Percentiles rank a stretch among this genome's conserved stretches.
phyloP scores from a whole-genome alignment of 2,797 vertebrate genomes.

The Sardinella longiceps region DNA sequence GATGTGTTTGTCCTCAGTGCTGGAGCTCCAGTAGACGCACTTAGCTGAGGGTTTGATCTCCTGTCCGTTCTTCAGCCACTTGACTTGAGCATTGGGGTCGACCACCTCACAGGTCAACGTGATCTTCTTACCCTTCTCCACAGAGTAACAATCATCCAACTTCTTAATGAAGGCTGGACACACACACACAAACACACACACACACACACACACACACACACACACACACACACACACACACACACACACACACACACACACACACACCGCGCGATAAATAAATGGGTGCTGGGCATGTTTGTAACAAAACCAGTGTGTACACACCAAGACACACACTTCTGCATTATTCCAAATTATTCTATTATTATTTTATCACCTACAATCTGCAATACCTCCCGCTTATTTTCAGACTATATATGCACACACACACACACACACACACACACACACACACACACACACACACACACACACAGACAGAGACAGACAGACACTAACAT shows the following conservation, averaged over 20 bases:
- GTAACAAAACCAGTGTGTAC: too few relatives aligned
- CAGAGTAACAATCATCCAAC: conserved; percentile 84
- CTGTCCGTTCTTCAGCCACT: conserved; percentile 92
- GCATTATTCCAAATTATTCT: too few relatives aligned
- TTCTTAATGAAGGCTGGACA: conserved; percentile 82
- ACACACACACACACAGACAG: background rate
- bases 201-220: background rate
- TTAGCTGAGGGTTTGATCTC: conserved; percentile 84
- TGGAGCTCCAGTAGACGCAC: too few relatives aligned
- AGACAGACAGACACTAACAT: background rate
- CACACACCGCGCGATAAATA: background rate
- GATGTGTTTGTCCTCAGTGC: too few relatives aligned
- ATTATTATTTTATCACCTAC: too few relatives aligned
- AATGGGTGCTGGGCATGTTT: too few relatives aligned
- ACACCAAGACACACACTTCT: too few relatives aligned
- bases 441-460: background rate
- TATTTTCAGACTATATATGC: background rate
- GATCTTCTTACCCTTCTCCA: conserved; percentile 87
- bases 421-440: background rate
- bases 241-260: conserved; percentile 1
- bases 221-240: background rate
- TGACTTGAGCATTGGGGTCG: conserved; percentile 78
- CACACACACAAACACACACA: background rate
- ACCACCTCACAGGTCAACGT: conserved; percentile 82
- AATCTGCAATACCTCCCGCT: too few relatives aligned